Base-by-base conservation (phyloP, 2,888 invertebrate species). In the Phyllotreta striolata region DNA sequence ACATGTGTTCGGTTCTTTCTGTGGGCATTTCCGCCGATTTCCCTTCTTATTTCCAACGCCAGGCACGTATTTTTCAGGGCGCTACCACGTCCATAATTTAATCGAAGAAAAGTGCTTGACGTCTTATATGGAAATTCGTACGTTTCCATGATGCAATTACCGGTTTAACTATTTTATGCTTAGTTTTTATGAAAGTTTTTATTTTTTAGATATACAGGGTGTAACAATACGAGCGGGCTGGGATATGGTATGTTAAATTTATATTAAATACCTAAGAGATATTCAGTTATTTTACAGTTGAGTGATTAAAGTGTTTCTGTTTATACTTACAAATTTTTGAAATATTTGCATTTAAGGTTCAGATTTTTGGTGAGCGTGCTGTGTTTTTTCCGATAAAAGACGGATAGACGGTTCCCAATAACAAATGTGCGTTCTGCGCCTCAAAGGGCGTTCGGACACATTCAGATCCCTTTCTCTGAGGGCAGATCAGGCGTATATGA, bases 1-100 rank as follows among this genome's bases (percentile, higher is more conserved):
- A 79, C 77, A 78, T 80, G 79, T 78, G 80, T 76, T 77, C 77
- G 66, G 69, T 70, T 71, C 43, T 55, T 59, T 44, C 60, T 44
- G 14, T 6, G 38, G 13, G 43, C n/a, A 39, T 43, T 57, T 57
- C 44, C 60, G 37, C 39, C 52, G 43, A 64, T 68, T 52, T 52
- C 52, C 38, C 38, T 52, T 13, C 71, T 73, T 72, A 71, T 74
- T 76, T 72, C 70, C 66, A 69, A 78, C 77, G 76, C 78, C 62
- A 67, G 67, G 62, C 78, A 73, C 75, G 76, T 66, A 67, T 59
- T 13, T n/a, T 46, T 34, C 67, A 71, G 75, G 71, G 72, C 71
- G 71, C 70, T 24, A 24, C 24, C 74, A 68, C 66, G 65, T 68
- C 63, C 59, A 69, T 68, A 63, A 69, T 69, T 71, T 69, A 67